Percentiles rank a stretch among this genome's conserved stretches.
Evolutionary conservation across 2,888 invertebrate species (phyloP).

Genomic region (Mythimna ferrago): DNA sequence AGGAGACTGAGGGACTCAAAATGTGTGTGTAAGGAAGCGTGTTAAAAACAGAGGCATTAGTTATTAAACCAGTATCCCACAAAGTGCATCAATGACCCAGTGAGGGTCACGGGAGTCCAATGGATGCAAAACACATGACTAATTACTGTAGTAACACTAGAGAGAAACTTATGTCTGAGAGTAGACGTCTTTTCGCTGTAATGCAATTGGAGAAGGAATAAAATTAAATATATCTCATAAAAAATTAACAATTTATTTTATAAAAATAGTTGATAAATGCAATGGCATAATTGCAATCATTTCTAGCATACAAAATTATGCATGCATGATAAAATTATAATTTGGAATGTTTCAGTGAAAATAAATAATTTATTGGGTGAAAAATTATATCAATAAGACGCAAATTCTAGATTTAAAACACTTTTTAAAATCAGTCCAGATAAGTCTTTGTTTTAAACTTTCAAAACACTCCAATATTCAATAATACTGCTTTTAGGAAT

Average conservation of each 20-base stretch:
- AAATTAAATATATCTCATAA: not conserved
- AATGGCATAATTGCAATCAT: constrained; percentile 20
- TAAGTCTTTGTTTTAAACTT: not conserved
- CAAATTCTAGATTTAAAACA: not conserved
- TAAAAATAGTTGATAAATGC: constrained; percentile 37
- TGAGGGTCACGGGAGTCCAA: no score
- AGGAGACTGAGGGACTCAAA: no score
- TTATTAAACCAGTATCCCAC: no score
- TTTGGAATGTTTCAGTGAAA: not conserved
- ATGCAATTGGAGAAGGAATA: not conserved
- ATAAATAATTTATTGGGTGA: not conserved
- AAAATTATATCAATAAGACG: not conserved
- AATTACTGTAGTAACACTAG: no score
- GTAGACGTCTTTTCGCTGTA: no score
- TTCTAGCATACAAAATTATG: not conserved
- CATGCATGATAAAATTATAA: not conserved
- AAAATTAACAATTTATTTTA: constrained; percentile 23
- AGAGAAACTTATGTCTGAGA: no score
- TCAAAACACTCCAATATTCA: constrained; percentile 8
- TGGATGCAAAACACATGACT: no score
- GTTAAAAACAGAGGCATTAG: no score
- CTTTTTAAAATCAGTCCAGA: not conserved
- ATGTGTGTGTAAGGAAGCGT: no score
- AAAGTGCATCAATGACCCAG: no score
- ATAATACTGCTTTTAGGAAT: constrained; percentile 38